Evolutionary conservation across 2,797 vertebrate species (phyloP).

Genomic region (Halcyon badia): DNA sequence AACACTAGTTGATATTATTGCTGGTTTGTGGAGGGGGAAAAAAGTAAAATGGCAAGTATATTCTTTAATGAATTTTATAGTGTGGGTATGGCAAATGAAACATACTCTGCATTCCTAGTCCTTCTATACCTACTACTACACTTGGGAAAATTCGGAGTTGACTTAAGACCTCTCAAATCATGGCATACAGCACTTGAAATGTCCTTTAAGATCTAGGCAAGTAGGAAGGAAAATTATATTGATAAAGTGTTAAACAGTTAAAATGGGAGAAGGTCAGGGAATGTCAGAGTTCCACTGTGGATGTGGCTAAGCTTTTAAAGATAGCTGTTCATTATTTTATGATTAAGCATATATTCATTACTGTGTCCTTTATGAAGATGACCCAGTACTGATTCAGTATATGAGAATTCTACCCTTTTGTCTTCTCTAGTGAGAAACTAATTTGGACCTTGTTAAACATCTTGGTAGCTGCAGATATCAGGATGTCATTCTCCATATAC

Average conservation of each 20-base stretch:
- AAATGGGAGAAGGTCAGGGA: conserved; percentile 42
- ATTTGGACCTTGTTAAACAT: neutral
- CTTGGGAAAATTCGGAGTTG: neutral
- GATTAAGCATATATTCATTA: conserved; percentile 56
- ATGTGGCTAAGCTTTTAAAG: conserved; percentile 29
- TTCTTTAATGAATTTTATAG: neutral
- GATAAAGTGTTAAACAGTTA: conserved; percentile 31
- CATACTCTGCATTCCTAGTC: neutral
- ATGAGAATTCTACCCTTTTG: neutral
- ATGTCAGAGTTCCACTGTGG: conserved; percentile 1
- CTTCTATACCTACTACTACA: neutral
- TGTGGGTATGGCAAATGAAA: neutral
- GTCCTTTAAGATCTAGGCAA: conserved; percentile 35
- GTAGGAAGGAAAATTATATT: conserved; percentile 34
- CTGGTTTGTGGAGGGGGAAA: neutral
- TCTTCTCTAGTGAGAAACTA: neutral
- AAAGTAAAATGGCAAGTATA: neutral
- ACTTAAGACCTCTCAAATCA: conserved; percentile 9
- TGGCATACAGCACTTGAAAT: neutral
- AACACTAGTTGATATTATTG: neutral
- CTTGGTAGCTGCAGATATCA: neutral
- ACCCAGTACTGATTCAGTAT: neutral
- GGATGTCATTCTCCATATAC: neutral
- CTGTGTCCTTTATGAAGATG: conserved; percentile 47
- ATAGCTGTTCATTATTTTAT: conserved; percentile 37